Base-by-base conservation (phyloP, 2,797 vertebrate species). In the Rhincodon typus region DNA sequence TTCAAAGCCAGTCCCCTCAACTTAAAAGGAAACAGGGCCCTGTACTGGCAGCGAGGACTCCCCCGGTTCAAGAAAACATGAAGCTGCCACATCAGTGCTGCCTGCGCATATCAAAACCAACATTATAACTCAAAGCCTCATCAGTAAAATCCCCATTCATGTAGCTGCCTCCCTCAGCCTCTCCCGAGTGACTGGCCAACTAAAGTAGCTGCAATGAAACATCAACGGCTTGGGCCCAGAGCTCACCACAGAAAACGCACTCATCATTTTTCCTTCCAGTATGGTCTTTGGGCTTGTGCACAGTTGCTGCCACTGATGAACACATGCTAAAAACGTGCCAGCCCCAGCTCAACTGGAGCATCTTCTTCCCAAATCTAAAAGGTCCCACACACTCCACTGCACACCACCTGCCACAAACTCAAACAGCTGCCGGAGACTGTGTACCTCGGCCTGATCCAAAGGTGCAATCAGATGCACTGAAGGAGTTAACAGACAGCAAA, bases 1-100 rank as follows among this genome's bases (percentile, higher is more conserved):
- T 34, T 77, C 13, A 34, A 77, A 77, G 42, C 17, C 38, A 27
- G 46, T 21, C 27, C 38, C 13, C 19, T 74, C 15, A 42, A 69
- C 5, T 69, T 67, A 66, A 30, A 69, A 7, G 12, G 30, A 74
- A 67, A 67, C 1, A 15, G 1, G 46, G 7, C 42, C 77, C 0
- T n/a, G 42, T 13, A 21, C 46, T 72, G 12, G 96, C 13, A 97
- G 95, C 21, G 3, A 93, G 23, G 4, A 8, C 23, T 84, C 82
- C 38, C 10, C 21, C 21, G 15, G 0, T 42, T 46, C 42, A 0
- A 46, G 21, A 84, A 6, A 84, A 21, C 4, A 21, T 30, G 2
- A 74, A 74, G 12, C 82, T 4, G 21, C 46, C 38, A 84, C 21
- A 1, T 10, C 38, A 46, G 82, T 42, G 46, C 21, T 10, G 21